Conservation (phyloP, 1,140 invertebrate species). For the Drosophila burlai region DNA sequence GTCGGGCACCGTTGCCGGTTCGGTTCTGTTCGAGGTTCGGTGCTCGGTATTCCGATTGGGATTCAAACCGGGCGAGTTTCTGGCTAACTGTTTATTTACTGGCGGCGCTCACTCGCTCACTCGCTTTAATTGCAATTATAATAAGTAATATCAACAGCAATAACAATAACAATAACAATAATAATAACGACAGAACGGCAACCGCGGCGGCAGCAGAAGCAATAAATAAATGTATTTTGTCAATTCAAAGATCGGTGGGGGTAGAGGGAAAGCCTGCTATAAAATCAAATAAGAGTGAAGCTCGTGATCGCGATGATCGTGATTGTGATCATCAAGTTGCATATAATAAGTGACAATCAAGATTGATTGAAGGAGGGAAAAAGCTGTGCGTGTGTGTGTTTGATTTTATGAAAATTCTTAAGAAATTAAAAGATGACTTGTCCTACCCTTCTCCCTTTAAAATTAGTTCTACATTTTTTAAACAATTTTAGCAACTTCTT, state of each 20-base stretch:
- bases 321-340: conserved; percentile 27
- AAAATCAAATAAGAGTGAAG: conserved; percentile 43
- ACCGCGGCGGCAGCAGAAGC: conserved; percentile 4
- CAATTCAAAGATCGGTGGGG: conserved; percentile 49
- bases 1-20: conserved; percentile 58
- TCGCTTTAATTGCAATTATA: conserved; percentile 72
- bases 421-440: background rate
- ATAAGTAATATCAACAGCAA: conserved; percentile 48
- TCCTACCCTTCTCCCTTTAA: no score
- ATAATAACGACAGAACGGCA: conserved; percentile 6
- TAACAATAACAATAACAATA: conserved; percentile 33
- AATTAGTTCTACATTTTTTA: no score
- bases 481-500: no score
- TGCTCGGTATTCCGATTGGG: conserved; percentile 22
- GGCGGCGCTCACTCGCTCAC: conserved; percentile 12
- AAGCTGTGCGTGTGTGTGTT: background rate
- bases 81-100: conserved; percentile 30
- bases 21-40: conserved; percentile 49
- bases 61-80: background rate
- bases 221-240: conserved; percentile 66
- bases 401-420: background rate
- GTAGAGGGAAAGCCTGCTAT: conserved; percentile 1
- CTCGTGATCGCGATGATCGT: conserved; percentile 43
- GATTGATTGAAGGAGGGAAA: conserved; percentile 17
- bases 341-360: conserved; percentile 17